Conservation (phyloP, 1,140 invertebrate species). For the Drosophila eugracilis region DNA sequence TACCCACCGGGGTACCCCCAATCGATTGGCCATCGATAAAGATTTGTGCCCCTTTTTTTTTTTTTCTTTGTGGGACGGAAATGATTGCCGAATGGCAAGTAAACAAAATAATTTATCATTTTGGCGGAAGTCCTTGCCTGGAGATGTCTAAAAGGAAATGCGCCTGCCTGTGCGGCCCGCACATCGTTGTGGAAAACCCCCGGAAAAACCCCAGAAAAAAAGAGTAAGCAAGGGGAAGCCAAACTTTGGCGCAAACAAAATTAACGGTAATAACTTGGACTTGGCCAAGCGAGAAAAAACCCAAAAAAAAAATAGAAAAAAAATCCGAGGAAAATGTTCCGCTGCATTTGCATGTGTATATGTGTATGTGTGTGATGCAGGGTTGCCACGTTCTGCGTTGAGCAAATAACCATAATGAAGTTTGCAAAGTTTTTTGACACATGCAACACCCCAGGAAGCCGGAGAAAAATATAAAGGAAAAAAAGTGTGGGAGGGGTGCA, state of each 20-base stretch:
- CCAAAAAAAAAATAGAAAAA: conserved; percentile 7
- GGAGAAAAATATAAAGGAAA: conserved; percentile 14
- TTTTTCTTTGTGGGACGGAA: no score
- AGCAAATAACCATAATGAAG: conserved; percentile 75
- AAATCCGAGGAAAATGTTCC: conserved; percentile 31
- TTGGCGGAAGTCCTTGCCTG: conserved; percentile 44
- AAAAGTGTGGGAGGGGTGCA: background rate
- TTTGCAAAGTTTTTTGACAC: conserved; percentile 78
- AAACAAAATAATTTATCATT: conserved; percentile 78
- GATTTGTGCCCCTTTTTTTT: conserved; percentile 34
- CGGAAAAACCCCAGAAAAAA: background rate
- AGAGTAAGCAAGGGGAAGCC: background rate
- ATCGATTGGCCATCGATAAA: conserved; percentile 49
- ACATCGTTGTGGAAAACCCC: conserved; percentile 7
- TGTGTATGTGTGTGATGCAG: conserved; percentile 23
- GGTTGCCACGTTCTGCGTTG: conserved; percentile 49
- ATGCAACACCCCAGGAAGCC: conserved; percentile 59
- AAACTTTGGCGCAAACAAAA: conserved; percentile 77
- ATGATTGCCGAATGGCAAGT: conserved; percentile 61
- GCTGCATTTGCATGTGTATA: conserved; percentile 67
- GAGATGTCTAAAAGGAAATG: conserved; percentile 33
- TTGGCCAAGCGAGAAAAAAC: conserved; percentile 47
- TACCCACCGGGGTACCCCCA: background rate
- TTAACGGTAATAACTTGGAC: conserved; percentile 77
- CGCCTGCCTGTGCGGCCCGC: conserved; percentile 16